Conservation (phyloP, 2,113 vertebrate genomes). For the Oncorhynchus keta region DNA sequence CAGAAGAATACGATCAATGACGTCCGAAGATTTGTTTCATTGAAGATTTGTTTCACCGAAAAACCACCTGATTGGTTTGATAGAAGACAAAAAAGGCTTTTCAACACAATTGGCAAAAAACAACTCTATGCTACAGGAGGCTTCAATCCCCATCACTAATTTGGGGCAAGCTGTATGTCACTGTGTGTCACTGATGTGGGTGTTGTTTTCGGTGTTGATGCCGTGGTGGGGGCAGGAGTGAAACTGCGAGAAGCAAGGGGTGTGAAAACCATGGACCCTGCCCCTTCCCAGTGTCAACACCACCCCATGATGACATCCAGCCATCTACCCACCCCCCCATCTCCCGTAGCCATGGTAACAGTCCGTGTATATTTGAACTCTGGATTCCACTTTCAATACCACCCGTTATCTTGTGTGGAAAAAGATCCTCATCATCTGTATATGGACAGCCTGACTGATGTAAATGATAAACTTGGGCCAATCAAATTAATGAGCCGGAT, state of each 20-base stretch:
- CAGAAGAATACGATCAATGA: no score
- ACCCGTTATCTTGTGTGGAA: constrained; percentile 35
- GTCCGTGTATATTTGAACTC: constrained; percentile 44
- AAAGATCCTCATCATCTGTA: constrained; percentile 6
- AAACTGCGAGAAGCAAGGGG: constrained; percentile 20
- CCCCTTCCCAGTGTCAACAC: constrained; percentile 33
- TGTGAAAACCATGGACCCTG: constrained; percentile 46
- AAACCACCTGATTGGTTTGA: no score
- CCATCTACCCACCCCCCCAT: not conserved
- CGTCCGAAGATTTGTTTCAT: no score
- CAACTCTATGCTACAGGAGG: no score
- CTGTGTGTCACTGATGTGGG: constrained; percentile 28
- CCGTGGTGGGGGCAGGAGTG: constrained; percentile 5
- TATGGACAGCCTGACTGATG: not conserved
- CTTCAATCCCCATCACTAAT: not conserved
- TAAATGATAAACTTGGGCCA: not conserved
- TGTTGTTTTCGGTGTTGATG: constrained; percentile 46
- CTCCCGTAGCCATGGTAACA: constrained; percentile 47
- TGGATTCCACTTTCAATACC: constrained; percentile 28
- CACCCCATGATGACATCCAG: constrained; percentile 48
- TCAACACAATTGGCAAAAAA: no score
- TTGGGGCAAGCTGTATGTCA: constrained; percentile 1
- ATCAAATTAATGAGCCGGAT: not conserved
- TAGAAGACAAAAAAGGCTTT: no score
- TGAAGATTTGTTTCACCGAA: no score